Percentiles rank a stretch among this genome's conserved stretches.
Conservation (phyloP, 2,113 vertebrate genomes). For the Recurvirostra avosetta region DNA sequence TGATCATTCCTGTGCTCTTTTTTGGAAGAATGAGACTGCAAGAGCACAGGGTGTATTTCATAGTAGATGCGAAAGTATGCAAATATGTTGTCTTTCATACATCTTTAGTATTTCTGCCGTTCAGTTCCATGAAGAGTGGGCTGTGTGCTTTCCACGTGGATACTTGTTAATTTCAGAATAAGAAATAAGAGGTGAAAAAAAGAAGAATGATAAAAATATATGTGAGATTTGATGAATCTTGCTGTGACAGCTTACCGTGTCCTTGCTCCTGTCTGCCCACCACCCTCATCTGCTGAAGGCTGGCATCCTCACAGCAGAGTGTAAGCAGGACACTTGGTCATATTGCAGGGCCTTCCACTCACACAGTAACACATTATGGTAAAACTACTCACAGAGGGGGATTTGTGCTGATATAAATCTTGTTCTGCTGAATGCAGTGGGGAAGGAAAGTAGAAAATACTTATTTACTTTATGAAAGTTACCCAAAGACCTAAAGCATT, state of each 20-base stretch:
- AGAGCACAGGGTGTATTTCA: background rate
- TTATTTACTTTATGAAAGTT: background rate
- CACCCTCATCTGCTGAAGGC: background rate
- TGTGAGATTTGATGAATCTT: background rate
- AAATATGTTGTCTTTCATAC: background rate
- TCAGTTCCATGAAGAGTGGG: background rate
- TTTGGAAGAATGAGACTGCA: background rate
- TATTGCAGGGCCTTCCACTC: background rate
- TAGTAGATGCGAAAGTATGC: background rate
- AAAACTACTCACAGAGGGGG: background rate
- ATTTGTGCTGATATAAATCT: background rate
- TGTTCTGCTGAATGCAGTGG: background rate
- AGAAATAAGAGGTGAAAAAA: background rate
- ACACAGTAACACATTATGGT: background rate
- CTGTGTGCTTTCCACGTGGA: background rate
- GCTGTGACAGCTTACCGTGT: background rate
- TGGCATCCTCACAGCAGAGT: background rate
- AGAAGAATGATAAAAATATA: background rate
- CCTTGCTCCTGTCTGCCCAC: background rate
- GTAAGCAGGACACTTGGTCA: background rate
- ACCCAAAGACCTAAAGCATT: background rate
- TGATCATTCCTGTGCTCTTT: background rate
- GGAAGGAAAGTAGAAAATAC: background rate
- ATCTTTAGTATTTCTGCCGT: background rate
- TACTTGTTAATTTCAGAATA: background rate